phyloP scores from a whole-genome alignment of 2,113 vertebrate species.

The Sapajus apella region DNA sequence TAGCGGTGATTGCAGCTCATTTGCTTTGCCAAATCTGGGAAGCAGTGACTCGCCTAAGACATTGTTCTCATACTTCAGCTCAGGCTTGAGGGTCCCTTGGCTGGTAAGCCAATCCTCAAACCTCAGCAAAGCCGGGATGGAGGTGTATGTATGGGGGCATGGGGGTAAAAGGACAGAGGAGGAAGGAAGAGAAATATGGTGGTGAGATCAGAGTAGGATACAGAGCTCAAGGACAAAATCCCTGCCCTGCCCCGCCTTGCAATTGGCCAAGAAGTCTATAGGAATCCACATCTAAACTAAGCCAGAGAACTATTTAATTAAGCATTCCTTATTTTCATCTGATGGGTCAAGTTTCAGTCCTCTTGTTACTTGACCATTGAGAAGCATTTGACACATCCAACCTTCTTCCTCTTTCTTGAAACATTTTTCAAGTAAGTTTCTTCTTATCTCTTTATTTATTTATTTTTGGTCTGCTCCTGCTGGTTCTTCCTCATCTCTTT shows the following conservation, averaged over 20 bases:
- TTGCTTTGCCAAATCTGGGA: not conserved
- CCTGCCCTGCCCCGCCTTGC: not conserved
- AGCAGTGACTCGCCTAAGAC: not conserved
- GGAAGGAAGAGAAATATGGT: too few relatives aligned
- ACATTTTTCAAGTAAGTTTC: not conserved
- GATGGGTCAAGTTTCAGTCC: not conserved
- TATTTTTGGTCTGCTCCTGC: not conserved
- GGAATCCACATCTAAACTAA: not conserved
- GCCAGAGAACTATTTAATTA: not conserved
- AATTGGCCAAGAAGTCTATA: not conserved
- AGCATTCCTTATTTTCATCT: not conserved
- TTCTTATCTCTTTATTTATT: not conserved
- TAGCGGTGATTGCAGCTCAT: not conserved
- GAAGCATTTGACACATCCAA: not conserved
- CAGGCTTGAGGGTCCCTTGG: not conserved
- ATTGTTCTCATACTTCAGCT: not conserved
- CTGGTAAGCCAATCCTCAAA: not conserved
- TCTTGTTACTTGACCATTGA: not conserved
- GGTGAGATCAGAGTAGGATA: not conserved
- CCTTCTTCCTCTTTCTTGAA: not conserved
- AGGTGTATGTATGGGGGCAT: not conserved
- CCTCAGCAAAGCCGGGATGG: not conserved
- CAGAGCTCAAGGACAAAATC: not conserved
- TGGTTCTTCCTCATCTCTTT: not conserved
- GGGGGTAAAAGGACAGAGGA: too few relatives aligned